A percentile compares a stretch with the other conserved stretches of the same genome.
Conservation (phyloP, 2,113 vertebrate genomes). For the Anser cygnoides region DNA sequence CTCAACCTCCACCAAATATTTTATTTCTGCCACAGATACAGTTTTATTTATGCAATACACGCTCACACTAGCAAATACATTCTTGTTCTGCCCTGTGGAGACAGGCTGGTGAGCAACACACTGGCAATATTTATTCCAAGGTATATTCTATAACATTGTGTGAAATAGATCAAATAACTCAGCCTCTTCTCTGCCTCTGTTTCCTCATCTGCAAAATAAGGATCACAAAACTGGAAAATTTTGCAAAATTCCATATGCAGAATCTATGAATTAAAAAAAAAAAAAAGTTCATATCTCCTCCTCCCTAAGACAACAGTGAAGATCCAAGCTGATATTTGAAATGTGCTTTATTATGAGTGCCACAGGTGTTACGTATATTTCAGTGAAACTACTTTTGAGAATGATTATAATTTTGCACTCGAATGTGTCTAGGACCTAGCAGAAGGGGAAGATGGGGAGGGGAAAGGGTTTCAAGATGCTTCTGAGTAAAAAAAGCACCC, state of each 20-base stretch:
- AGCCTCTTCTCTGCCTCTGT: not conserved
- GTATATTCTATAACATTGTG: rapidly evolving
- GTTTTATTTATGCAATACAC: not conserved
- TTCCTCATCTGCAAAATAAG: not conserved
- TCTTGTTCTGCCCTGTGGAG: not conserved
- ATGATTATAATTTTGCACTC: not conserved
- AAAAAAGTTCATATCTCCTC: not conserved
- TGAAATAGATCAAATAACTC: not conserved
- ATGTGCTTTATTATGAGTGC: not conserved
- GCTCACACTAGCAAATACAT: not conserved
- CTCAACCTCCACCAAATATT: not conserved
- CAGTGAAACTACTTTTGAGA: not conserved
- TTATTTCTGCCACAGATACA: not conserved
- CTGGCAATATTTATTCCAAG: not conserved
- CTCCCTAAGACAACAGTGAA: not conserved
- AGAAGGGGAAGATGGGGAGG: not conserved
- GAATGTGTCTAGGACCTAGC: not conserved
- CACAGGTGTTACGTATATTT: rapidly evolving
- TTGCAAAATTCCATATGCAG: not conserved
- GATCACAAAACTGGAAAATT: not conserved
- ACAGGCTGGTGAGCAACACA: not conserved
- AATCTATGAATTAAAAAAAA: not conserved
- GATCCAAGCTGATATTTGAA: not conserved
- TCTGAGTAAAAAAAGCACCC: not conserved
- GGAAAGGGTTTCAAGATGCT: not conserved